phyloP scores from a whole-genome alignment of 2,113 vertebrate species.

The Mystacornis crossleyi region DNA sequence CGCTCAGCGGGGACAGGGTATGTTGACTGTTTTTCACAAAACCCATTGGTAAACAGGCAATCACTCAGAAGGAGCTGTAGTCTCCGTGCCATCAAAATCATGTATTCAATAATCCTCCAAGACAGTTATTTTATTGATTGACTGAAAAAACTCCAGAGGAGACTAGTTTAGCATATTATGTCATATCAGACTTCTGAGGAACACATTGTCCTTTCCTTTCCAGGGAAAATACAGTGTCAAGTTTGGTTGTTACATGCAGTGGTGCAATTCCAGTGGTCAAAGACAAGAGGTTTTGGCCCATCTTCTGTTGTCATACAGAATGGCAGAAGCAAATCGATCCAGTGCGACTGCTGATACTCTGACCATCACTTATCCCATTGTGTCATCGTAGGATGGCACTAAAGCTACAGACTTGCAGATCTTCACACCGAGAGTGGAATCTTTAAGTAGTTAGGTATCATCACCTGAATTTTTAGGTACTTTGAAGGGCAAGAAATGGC shows the following conservation, averaged over 20 bases:
- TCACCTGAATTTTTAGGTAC: background rate
- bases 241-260: background rate
- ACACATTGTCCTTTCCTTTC: background rate
- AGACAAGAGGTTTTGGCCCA: background rate
- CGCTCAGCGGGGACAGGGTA: background rate
- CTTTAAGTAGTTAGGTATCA: background rate
- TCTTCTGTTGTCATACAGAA: background rate
- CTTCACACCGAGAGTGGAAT: background rate
- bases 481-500: background rate
- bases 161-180: background rate
- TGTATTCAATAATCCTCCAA: background rate
- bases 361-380: background rate
- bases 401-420: background rate
- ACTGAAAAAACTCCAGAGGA: background rate
- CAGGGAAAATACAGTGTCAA: background rate
- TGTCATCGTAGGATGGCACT: background rate
- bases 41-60: background rate
- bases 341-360: accelerated
- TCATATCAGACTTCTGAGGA: background rate
- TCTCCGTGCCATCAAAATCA: background rate
- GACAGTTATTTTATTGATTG: background rate
- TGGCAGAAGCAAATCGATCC: background rate
- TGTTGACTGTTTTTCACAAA: background rate
- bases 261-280: background rate
- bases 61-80: background rate